Percentiles rank a stretch among this genome's conserved stretches.
Evolutionary conservation across 1,140 invertebrate genomes (phyloP).

Genomic region (Sogatella furcifera): DNA sequence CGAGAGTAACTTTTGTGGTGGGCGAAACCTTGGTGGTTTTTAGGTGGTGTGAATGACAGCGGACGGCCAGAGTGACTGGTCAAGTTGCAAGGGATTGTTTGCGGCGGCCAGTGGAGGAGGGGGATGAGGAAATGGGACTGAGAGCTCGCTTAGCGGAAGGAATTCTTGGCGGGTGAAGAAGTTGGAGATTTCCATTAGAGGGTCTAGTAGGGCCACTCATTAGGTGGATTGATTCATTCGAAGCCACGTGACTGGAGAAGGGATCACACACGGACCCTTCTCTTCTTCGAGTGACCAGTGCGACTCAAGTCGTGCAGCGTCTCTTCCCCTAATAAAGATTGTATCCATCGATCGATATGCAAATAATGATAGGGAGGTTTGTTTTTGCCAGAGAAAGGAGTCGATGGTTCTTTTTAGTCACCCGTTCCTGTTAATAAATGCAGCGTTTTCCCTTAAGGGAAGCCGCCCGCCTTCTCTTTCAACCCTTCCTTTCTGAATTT

Average conservation of each 20-base stretch:
- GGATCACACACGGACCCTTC: constrained; percentile 8
- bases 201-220: constrained; percentile 5
- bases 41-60: too few relatives aligned
- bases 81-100: too few relatives aligned
- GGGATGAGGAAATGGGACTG: too few relatives aligned
- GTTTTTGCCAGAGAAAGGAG: constrained; percentile 13
- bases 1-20: too few relatives aligned
- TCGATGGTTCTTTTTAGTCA: background rate
- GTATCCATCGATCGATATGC: constrained; percentile 21
- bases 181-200: too few relatives aligned
- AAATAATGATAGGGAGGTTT: constrained; percentile 23
- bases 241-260: constrained; percentile 13
- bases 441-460: constrained; percentile 3
- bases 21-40: too few relatives aligned
- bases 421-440: constrained; percentile 1
- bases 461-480: background rate
- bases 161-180: too few relatives aligned
- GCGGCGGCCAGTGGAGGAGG: too few relatives aligned
- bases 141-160: too few relatives aligned
- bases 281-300: constrained; percentile 7
- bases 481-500: constrained; percentile 1
- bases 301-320: constrained; percentile 13
- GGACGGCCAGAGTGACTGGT: too few relatives aligned
- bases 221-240: constrained; percentile 19
- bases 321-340: constrained; percentile 20